These are phyloP conservation scores for Butorides virescens DNA, from an alignment of 2,113 vertebrate species.

Conservation along the genomic window DNA sequence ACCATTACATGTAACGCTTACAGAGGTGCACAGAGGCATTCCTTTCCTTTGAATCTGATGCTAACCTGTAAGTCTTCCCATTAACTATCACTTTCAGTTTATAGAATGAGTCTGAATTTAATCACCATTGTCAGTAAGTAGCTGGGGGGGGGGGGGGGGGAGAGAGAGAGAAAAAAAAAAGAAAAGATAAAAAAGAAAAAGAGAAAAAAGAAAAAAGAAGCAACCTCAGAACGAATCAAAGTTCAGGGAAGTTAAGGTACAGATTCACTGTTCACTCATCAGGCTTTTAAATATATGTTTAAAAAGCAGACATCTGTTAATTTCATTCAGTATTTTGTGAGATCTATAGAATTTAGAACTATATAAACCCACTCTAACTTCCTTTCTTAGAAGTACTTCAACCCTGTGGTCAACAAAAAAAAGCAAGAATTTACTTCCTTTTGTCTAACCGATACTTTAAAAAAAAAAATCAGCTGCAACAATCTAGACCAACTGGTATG, in stretches of 20 bases:
- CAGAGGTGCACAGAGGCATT: background rate
- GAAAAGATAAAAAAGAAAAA: too few relatives aligned
- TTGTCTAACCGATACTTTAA: background rate
- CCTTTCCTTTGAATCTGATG: background rate
- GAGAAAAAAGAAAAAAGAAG: background rate
- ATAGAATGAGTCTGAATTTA: background rate
- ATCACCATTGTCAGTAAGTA: background rate
- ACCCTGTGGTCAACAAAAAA: background rate
- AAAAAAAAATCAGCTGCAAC: background rate
- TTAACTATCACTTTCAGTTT: background rate
- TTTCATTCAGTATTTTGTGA: background rate
- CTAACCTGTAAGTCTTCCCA: background rate
- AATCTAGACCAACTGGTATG: rapidly evolving
- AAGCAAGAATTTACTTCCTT: background rate
- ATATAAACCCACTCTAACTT: background rate
- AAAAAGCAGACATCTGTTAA: background rate
- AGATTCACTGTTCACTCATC: background rate
- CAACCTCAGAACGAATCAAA: background rate
- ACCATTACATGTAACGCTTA: background rate
- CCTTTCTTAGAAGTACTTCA: background rate
- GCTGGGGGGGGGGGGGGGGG: background rate
- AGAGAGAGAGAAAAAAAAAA: background rate
- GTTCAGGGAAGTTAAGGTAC: background rate
- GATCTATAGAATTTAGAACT: background rate
- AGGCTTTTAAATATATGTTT: background rate